Base-by-base conservation (phyloP, 2,797 vertebrate genomes). In the Limnodromus scolopaceus region DNA sequence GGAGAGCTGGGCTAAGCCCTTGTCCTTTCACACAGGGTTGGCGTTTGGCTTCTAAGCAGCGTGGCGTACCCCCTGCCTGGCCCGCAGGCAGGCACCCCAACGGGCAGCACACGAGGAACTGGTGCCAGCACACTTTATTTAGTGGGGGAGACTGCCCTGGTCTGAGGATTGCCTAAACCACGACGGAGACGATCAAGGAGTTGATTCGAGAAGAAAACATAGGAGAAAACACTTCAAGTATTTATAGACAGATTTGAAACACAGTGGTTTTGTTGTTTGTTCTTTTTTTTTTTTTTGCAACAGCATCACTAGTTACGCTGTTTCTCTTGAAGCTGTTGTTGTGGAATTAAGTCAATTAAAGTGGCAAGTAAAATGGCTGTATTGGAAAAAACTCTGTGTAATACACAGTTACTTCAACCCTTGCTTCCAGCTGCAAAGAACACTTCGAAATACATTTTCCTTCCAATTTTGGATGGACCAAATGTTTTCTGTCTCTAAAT, bases 201-300 rank as follows among this genome's bases (percentile, higher is more conserved):
- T 9, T 68, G 80, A 76, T 69, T 88, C 20, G 36, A 68, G 80
- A 79, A 34, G 75, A 81, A 94, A 88, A 78, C 38, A 60, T 0
- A 43, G 53, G 24, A 80, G 55, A 85, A 87, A 84, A 84, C 46
- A 63, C 39, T 74, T 92, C 60, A 78, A 63, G 58, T 88, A 87
- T 65, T 92, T 91, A 71, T 2, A 84, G 48, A 49, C 16, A 39
- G 22, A 41, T 63, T 30, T 68, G 60, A 95, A 94, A 74, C 69
- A 74, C 0, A 0, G 27, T 0, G 6, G 0, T 1, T 46, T 45
- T 45, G 18, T 45, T 45, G 41, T 14, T 46, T 45, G 8, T 15
- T 51, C 27, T 16, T 25, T 49, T 18, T 53, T 53, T 7, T 6
- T 34, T 55, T 57, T 57, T 74, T 58, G 46, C 54, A 72, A 54